phyloP scores from a whole-genome alignment of 2,888 invertebrate genomes.

The Caenorhabditis sp. region DNA sequence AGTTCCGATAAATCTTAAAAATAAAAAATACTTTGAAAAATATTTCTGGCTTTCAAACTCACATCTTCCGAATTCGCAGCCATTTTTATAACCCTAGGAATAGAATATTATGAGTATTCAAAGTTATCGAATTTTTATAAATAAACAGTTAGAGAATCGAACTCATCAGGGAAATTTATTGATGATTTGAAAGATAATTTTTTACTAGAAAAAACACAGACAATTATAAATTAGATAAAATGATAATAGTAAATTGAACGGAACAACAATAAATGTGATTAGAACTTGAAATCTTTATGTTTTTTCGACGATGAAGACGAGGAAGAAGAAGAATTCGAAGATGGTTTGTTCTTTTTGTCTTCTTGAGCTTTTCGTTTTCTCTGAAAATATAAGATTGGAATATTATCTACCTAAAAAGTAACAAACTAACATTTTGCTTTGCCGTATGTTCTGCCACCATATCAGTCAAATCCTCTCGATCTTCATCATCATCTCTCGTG shows the following conservation, averaged over 20 bases:
- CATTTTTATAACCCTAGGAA: conserved; percentile 21
- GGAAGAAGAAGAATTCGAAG: conserved; percentile 18
- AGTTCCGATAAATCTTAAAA: conserved; percentile 41
- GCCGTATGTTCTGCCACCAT: conserved; percentile 98
- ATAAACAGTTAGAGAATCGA: neutral
- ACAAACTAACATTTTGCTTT: conserved; percentile 83
- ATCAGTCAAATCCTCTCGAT: conserved; percentile 93
- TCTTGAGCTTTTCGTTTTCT: conserved; percentile 69
- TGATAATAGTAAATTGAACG: neutral
- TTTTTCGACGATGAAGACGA: conserved; percentile 57
- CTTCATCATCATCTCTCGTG: conserved; percentile 52
- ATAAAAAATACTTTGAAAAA: neutral
- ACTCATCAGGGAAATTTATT: neutral
- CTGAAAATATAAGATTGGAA: no score
- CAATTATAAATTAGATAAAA: neutral
- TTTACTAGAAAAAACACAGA: conserved; percentile 2
- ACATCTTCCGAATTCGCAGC: conserved; percentile 52
- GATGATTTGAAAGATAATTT: neutral
- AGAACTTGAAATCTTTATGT: conserved; percentile 71
- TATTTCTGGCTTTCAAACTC: conserved; percentile 19
- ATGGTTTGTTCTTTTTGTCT: conserved; percentile 61
- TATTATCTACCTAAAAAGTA: neutral
- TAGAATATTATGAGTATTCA: no score
- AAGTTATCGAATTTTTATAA: no score
- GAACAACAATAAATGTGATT: conserved; percentile 5